phyloP scores from a whole-genome alignment of 2,113 vertebrate genomes.

The Oncorhynchus nerka region DNA sequence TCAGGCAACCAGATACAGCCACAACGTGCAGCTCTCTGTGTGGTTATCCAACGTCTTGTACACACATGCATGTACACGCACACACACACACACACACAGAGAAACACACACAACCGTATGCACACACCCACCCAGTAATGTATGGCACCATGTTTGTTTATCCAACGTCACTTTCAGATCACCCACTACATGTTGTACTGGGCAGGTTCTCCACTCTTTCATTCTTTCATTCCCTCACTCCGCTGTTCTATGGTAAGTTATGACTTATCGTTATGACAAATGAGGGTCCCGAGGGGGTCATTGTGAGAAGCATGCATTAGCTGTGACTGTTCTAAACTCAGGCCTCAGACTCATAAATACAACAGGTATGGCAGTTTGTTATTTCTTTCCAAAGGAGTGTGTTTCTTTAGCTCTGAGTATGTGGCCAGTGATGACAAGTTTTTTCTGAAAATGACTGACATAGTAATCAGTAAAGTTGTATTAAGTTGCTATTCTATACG shows the following conservation, averaged over 20 bases:
- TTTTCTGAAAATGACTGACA: not conserved
- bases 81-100: no score
- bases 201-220: not conserved
- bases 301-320: constrained; percentile 22
- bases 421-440: not conserved
- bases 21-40: constrained; percentile 26
- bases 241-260: constrained; percentile 21
- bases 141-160: constrained; percentile 46
- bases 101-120: no score
- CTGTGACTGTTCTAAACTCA: constrained; percentile 18
- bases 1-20: constrained; percentile 12
- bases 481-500: no score
- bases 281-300: constrained; percentile 33
- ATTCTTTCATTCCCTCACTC: constrained; percentile 10
- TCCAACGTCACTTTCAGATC: constrained; percentile 31
- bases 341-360: constrained; percentile 46
- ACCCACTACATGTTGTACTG: constrained; percentile 3
- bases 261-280: constrained; percentile 59
- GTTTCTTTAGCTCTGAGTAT: constrained; percentile 39
- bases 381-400: constrained; percentile 30
- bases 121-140: not conserved
- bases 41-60: constrained; percentile 46
- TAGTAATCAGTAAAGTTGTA: not conserved
- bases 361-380: constrained; percentile 49
- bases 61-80: no score